Conservation (phyloP, 1,140 invertebrate genomes). For the Cylas formicarius region DNA sequence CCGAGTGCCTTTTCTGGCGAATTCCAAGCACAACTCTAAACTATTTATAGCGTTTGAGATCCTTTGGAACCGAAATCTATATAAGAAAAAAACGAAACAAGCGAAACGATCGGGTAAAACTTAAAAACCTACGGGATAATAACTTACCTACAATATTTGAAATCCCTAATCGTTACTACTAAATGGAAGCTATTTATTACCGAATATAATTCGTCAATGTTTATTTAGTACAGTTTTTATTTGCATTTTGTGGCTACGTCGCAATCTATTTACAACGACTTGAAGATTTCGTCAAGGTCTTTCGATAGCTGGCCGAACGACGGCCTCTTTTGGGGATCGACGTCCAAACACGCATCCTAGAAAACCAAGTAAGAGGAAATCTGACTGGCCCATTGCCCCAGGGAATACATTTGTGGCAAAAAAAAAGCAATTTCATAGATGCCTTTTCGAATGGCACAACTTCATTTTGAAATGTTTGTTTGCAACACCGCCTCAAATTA, state of each 20-base stretch:
- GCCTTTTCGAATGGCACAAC: neutral
- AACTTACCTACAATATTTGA: conserved; percentile 5
- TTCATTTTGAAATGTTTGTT: neutral
- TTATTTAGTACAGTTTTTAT: conserved; percentile 21
- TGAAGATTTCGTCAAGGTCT: conserved; percentile 34
- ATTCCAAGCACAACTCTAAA: no score
- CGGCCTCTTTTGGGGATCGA: conserved; percentile 37
- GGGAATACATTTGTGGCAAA: neutral
- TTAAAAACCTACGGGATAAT: conserved; percentile 1
- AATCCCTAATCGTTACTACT: conserved; percentile 10
- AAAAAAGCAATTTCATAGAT: neutral
- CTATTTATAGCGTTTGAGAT: no score
- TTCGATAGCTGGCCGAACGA: conserved; percentile 32
- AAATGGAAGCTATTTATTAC: conserved; percentile 14
- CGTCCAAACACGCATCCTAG: conserved; percentile 36
- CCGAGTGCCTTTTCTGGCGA: no score
- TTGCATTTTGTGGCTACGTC: neutral
- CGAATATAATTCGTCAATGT: conserved; percentile 11
- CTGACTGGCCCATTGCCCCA: neutral
- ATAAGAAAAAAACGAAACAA: conserved; percentile 15
- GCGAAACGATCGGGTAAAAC: conserved; percentile 7
- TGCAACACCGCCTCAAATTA: conserved; percentile 30
- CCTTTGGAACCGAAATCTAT: no score
- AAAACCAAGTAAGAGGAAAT: conserved; percentile 12
- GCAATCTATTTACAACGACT: conserved; percentile 37